phyloP scores from a whole-genome alignment of 2,113 vertebrate genomes.

The Lepisosteus oculatus region DNA sequence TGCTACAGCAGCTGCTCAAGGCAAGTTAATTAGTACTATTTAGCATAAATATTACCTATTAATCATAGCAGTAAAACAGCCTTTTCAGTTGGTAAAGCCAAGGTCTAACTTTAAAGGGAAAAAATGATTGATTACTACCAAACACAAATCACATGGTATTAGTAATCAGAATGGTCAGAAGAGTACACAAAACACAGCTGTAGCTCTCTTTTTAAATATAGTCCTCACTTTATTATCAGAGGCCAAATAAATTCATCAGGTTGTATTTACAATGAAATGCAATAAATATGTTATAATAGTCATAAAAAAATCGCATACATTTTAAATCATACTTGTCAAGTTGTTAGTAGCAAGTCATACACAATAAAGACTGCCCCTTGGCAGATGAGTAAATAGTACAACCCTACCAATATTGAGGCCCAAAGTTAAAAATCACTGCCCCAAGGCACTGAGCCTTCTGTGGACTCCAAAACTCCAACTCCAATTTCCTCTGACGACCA shows the following conservation, averaged over 20 bases:
- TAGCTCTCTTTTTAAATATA: constrained; percentile 63
- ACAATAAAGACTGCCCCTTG: constrained; percentile 38
- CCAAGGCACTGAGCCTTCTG: constrained; percentile 4
- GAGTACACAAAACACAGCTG: constrained; percentile 23
- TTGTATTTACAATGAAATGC: constrained; percentile 77
- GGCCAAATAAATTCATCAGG: constrained; percentile 76
- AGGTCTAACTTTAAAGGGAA: too few species aligned
- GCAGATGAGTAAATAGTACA: constrained; percentile 51
- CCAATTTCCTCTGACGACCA: constrained; percentile 7
- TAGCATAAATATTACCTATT: too few species aligned
- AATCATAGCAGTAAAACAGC: too few species aligned
- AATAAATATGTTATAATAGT: constrained; percentile 83
- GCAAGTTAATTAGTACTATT: too few species aligned
- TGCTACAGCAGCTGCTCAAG: too few species aligned
- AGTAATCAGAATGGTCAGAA: background rate
- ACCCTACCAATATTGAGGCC: constrained; percentile 13
- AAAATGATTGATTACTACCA: too few species aligned
- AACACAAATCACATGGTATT: too few species aligned
- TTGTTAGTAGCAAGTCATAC: constrained; percentile 72
- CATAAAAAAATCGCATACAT: constrained; percentile 76
- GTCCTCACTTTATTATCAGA: constrained; percentile 78
- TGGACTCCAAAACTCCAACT: constrained; percentile 5
- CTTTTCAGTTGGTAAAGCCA: too few species aligned
- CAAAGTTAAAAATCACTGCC: constrained; percentile 6
- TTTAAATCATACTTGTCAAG: constrained; percentile 67